Conservation (phyloP, 2,888 invertebrate genomes). For the Catocala nupta region DNA sequence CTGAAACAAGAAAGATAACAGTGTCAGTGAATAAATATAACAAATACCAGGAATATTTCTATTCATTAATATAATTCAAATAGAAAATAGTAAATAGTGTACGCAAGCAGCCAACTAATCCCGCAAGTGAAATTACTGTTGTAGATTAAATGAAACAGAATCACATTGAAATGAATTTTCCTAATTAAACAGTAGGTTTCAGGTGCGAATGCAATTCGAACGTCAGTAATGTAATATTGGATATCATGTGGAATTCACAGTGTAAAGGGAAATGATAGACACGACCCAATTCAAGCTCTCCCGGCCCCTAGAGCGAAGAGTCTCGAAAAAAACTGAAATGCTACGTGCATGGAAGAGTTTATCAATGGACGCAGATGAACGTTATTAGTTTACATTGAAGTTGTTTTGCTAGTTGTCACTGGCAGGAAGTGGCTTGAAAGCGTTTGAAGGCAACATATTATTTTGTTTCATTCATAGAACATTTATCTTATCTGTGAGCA, state of each 20-base stretch:
- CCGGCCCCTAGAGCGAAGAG: conserved; percentile 1
- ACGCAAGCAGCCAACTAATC: not conserved
- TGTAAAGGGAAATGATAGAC: conserved; percentile 63
- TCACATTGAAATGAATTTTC: conserved; percentile 19
- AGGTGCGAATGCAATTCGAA: conserved; percentile 36
- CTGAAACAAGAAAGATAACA: conserved; percentile 50
- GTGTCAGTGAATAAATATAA: conserved; percentile 18
- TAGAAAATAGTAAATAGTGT: too few relatives aligned
- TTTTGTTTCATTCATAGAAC: too few relatives aligned
- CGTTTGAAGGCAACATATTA: not conserved
- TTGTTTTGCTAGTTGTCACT: conserved; percentile 12
- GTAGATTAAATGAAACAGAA: conserved; percentile 15
- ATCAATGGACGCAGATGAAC: conserved; percentile 38
- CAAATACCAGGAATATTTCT: too few relatives aligned
- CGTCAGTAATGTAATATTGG: conserved; percentile 61
- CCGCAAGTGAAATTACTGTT: not conserved
- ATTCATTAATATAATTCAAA: too few relatives aligned
- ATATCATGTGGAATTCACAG: conserved; percentile 53
- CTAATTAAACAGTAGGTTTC: conserved; percentile 27
- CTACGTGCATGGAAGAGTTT: conserved; percentile 22
- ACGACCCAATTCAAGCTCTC: conserved; percentile 66
- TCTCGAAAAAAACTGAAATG: conserved; percentile 29
- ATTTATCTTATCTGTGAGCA: too few relatives aligned
- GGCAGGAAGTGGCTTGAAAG: not conserved
- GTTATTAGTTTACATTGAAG: conserved; percentile 32